These are phyloP conservation scores for Fukomys damarensis DNA, from an alignment of 2,113 vertebrate genomes.

Conservation along the genomic window DNA sequence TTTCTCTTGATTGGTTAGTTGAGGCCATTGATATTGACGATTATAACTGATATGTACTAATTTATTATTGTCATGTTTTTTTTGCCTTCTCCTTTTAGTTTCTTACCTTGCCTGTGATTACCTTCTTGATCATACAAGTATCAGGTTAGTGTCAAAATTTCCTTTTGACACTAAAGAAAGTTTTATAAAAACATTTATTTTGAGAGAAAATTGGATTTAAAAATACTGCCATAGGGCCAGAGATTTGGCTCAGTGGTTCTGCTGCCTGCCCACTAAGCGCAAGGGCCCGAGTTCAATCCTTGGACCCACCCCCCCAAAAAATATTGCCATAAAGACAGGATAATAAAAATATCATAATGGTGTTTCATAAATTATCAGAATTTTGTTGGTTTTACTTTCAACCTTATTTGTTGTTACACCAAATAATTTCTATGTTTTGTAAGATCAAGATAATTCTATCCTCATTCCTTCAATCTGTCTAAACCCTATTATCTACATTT, in stretches of 20 bases:
- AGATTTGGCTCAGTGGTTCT: too few species aligned
- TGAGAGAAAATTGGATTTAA: neutral
- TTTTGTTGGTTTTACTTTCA: neutral
- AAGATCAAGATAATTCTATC: neutral
- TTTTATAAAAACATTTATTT: neutral
- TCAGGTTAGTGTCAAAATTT: neutral
- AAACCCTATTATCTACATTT: neutral
- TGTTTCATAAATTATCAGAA: neutral
- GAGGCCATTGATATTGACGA: too few species aligned
- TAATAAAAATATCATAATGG: neutral
- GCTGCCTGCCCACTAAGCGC: too few species aligned
- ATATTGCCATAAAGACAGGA: neutral
- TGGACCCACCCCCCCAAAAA: neutral
- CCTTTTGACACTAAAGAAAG: neutral
- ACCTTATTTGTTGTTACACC: conserved; percentile 5
- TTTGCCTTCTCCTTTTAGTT: too few species aligned
- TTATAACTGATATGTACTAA: too few species aligned
- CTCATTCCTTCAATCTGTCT: neutral
- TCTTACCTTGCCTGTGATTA: too few species aligned
- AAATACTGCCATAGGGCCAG: neutral
- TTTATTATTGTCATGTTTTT: too few species aligned
- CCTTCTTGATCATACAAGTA: neutral
- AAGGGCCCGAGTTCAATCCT: too few species aligned
- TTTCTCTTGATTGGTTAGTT: too few species aligned
- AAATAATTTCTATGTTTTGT: neutral